Percentiles rank a stretch among this genome's conserved stretches.
phyloP scores from a whole-genome alignment of 2,113 vertebrate species.

The Salvator merianae region DNA sequence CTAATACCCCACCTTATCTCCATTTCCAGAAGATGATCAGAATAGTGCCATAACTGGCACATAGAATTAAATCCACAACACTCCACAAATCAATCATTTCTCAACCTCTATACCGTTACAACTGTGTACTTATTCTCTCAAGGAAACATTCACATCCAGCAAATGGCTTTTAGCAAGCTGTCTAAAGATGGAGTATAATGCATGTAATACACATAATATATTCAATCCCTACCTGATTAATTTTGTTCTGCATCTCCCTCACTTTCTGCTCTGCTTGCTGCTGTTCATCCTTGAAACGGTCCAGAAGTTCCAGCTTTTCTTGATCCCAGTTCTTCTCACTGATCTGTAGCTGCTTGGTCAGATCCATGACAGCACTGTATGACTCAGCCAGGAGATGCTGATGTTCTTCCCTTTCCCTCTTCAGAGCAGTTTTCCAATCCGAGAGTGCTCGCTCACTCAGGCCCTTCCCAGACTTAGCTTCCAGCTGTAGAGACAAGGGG shows the following conservation, averaged over 20 bases:
- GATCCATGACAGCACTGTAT: constrained; percentile 94
- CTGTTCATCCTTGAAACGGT: constrained; percentile 89
- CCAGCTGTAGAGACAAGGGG: constrained; percentile 74
- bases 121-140: too few relatives aligned
- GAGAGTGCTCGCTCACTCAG: constrained; percentile 74
- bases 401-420: constrained; percentile 92
- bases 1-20: too few relatives aligned
- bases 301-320: constrained; percentile 93
- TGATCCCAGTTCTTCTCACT: constrained; percentile 94
- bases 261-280: constrained; percentile 89
- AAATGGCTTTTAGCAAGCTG: background rate
- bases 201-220: background rate
- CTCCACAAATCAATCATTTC: background rate
- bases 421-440: constrained; percentile 88
- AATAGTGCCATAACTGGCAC: too few relatives aligned
- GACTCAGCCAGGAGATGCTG: constrained; percentile 95
- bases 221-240: constrained; percentile 76
- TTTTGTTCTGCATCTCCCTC: constrained; percentile 85
- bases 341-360: constrained; percentile 95
- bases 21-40: too few relatives aligned
- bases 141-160: background rate
- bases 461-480: constrained; percentile 86
- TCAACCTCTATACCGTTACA: background rate
- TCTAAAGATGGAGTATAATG: too few relatives aligned
- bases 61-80: background rate